These are phyloP conservation scores for Syngnathus rostellatus DNA, from an alignment of 2,797 vertebrate species.

Conservation along the genomic window DNA sequence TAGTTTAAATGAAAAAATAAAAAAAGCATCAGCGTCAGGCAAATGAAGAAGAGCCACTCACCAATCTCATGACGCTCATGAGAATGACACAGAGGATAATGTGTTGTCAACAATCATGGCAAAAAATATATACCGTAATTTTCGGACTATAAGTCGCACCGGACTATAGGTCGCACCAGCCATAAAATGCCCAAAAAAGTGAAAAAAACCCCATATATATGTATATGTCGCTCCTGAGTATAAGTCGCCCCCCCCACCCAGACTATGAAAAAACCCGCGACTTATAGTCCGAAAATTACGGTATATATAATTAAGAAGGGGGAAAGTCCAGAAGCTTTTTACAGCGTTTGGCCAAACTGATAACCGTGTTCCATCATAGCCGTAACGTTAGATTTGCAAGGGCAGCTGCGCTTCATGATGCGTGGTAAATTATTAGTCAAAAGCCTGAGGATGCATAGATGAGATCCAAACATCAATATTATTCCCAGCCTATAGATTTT, in stretches of 20 bases:
- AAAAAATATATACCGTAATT: no score
- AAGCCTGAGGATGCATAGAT: background rate
- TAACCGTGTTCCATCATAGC: background rate
- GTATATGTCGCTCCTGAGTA: no score
- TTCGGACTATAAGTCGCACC: no score
- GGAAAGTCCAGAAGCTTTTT: slow-evolving; percentile 19
- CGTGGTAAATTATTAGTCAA: background rate
- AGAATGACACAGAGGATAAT: slow-evolving; percentile 54
- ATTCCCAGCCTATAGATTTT: background rate
- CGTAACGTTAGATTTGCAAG: background rate
- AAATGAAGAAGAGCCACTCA: slow-evolving; percentile 52
- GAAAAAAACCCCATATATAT: no score
- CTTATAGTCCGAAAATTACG: no score
- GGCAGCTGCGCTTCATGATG: background rate
- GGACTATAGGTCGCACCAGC: no score
- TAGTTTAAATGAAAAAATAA: slow-evolving; percentile 69
- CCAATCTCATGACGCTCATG: slow-evolving; percentile 53
- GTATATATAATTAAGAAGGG: slow-evolving; percentile 55
- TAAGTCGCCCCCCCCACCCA: no score
- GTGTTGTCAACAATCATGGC: slow-evolving; percentile 57
- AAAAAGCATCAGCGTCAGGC: slow-evolving; percentile 63
- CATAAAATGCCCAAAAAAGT: no score
- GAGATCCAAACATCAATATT: background rate
- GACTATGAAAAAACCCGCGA: no score
- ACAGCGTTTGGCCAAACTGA: background rate